Evolutionary conservation across 2,888 invertebrate species (phyloP), one percentile per base, ranked within the genome.

Genomic region (Furcula furcula): DNA sequence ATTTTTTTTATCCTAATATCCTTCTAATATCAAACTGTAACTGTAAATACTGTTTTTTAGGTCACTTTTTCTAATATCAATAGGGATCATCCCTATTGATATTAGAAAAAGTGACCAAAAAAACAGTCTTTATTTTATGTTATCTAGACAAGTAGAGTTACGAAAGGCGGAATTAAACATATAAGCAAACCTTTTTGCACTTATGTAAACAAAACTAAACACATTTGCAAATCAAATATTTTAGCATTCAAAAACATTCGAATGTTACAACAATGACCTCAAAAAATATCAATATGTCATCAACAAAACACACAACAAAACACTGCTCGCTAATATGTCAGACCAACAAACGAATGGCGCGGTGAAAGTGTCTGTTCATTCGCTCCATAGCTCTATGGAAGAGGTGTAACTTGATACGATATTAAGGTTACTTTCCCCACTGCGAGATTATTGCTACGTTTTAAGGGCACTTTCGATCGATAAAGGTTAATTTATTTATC

Each of bases 381-480:
- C 31, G 25, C 14, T 21, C 9, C 9, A 29, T 38, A 43, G 31
- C 13, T 48, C 40, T 35, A 38, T 29, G 14, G 26, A 4, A n/a
- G 5, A n/a, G 52, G 63, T 63, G 43, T 72, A 68, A 60, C 68
- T 61, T 39, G 57, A 48, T 48, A 49, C 29, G 14, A 40, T 47
- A 69, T 65, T 65, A 68, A 64, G 70, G 67, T 44, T 60, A 67
- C 71, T 71, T 71, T 71, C 71, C 58, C 16, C 18, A 18, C 63
- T 59, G 46, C 45, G 58, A 48, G 39, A 47, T 44, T 42, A 46
- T 41, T 31, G 31, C 29, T 41, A 25, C 38, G 44, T 48, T 55
- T 55, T 59, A 70, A 73, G 70, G 72, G 66, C 65, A 68, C 72
- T 74, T 73, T 73, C 72, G 46, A 70, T 54, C 30, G 31, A 36